Percentiles rank a stretch among this genome's conserved stretches.
phyloP scores from a whole-genome alignment of 2,888 invertebrate genomes.

The Smittia aterrima region DNA sequence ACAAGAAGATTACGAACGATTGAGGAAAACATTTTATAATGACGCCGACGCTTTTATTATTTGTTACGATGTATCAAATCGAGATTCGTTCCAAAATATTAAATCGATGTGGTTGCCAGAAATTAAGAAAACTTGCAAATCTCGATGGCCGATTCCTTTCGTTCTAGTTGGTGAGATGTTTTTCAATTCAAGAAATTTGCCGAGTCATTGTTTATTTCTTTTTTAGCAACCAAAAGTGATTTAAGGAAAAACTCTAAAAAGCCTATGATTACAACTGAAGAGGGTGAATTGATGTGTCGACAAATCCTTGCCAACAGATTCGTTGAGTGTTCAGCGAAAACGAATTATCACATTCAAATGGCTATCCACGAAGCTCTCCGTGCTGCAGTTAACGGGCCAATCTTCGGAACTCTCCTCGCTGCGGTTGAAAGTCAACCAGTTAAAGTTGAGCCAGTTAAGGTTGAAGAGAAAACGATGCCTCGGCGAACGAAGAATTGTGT shows the following conservation, averaged over 20 bases:
- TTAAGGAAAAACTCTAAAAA: constrained; percentile 10
- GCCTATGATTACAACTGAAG: constrained; percentile 16
- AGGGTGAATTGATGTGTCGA: constrained; percentile 20
- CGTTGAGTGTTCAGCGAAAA: constrained; percentile 42
- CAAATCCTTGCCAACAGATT: constrained; percentile 36
- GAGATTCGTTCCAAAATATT: constrained; percentile 39
- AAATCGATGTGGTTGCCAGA: constrained; percentile 40
- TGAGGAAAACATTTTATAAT: constrained; percentile 38
- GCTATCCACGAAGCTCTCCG: constrained; percentile 35
- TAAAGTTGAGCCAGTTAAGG: too few relatives aligned
- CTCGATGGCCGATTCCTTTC: constrained; percentile 33
- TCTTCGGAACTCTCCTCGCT: too few relatives aligned
- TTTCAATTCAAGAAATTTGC: neutral
- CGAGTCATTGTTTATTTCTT: neutral
- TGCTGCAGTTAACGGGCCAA: constrained; percentile 23
- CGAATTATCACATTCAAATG: constrained; percentile 20
- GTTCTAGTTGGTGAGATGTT: constrained; percentile 32
- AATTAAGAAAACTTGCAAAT: constrained; percentile 12
- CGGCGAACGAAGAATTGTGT: too few relatives aligned
- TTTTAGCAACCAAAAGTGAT: constrained; percentile 41
- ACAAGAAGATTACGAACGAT: constrained; percentile 42
- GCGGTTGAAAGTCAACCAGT: too few relatives aligned
- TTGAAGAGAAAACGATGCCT: too few relatives aligned
- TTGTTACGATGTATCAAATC: constrained; percentile 39
- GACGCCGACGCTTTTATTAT: constrained; percentile 41